Conservation (phyloP, 1,140 invertebrate species). For the Tribolium castaneum region DNA sequence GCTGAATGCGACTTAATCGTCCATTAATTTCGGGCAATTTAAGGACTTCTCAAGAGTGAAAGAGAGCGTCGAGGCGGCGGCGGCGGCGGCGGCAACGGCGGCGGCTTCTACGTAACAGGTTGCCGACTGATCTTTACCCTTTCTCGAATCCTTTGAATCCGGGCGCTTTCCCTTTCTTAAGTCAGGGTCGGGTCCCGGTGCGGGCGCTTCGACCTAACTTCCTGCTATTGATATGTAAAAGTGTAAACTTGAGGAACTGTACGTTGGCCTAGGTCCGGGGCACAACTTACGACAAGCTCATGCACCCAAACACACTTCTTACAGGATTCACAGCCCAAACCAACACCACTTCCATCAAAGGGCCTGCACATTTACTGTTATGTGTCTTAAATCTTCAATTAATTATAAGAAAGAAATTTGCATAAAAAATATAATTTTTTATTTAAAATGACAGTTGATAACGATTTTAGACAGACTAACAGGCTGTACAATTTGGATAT, state of each 20-base stretch:
- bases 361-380: no score
- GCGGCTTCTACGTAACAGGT: slow-evolving; percentile 45
- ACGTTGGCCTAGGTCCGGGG: slow-evolving; percentile 28
- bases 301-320: slow-evolving; percentile 2
- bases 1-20: slow-evolving; percentile 41
- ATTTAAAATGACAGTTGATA: no score
- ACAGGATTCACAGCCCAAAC: not conserved
- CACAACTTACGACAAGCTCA: not conserved
- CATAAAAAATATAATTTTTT: no score
- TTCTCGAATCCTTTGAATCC: slow-evolving; percentile 52
- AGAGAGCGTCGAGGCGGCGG: slow-evolving; percentile 26
- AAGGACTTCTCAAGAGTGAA: slow-evolving; percentile 13
- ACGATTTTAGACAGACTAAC: no score
- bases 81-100: not conserved
- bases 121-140: slow-evolving; percentile 53
- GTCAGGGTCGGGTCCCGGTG: slow-evolving; percentile 29
- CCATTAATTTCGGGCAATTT: slow-evolving; percentile 41
- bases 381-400: no score
- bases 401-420: no score
- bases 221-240: slow-evolving; percentile 45
- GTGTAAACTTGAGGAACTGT: slow-evolving; percentile 41
- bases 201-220: slow-evolving; percentile 12
- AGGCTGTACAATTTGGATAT: no score
- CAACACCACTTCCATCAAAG: no score
- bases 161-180: slow-evolving; percentile 49